Base-by-base conservation (phyloP, 2,888 invertebrate species). In the Trichogramma evanescens region DNA sequence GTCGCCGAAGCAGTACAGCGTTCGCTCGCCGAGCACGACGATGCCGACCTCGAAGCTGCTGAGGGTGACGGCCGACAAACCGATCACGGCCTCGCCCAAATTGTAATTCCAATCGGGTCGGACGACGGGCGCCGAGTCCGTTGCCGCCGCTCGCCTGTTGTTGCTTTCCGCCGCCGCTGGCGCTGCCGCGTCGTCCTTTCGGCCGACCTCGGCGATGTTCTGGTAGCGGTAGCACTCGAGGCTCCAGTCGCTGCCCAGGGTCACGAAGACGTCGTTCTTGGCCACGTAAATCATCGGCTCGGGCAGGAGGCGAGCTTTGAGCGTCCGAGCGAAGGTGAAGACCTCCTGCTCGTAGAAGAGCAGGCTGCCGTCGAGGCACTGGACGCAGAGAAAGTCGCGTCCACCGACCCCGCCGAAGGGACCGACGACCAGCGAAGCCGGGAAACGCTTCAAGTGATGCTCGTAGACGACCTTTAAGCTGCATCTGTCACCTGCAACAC, bases 331-430 rank as follows among this genome's bases (percentile, higher is more conserved):
- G 74, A 95, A 94, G 10, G 89, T 83, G 74, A 89, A 91, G 58
- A 89, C 88, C 78, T 97, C 96, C 79, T 95, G 95, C 74, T 97
- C 97, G 76, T 89, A 96, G 74, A 98, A 91, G 58, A 89, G 87
- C 13, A 97, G 77, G 56, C 89, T 86, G 9, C 96, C 95, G 78
- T 97, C 95, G 69, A 96, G 79, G 43, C 91, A 91, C 74, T 94
- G 93, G 26, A 97, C 86, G 74, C 95, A 95, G 61, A 95, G 82
- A 70, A 95, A 93, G 76, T 96, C 95, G 71, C 92, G 82, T 3
- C 87, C 86, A 72, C 87, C 85, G 0, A 88, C 87, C 57, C 89
- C 88, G 2, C 95, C 95, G 79, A 97, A 97, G 3, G 90, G 84
- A 0, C 96, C 97, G 66, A 86, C 82, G 46, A 87, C 86, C 69